A percentile compares a stretch with the other conserved stretches of the same genome.
Evolutionary conservation across 1,140 invertebrate genomes (phyloP).

Genomic region (Choristoneura fumiferana): DNA sequence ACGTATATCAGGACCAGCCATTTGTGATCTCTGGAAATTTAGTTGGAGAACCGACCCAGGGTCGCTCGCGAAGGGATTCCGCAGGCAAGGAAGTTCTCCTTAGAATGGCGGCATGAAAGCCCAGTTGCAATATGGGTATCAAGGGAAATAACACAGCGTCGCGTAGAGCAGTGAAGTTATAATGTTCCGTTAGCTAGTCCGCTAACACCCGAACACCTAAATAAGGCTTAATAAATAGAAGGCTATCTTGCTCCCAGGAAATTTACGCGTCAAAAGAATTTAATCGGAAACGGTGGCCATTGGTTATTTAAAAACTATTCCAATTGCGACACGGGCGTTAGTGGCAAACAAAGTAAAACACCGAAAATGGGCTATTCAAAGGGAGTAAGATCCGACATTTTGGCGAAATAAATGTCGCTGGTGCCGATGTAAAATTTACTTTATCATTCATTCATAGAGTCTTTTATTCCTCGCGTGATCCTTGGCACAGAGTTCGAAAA

Average conservation of each 20-base stretch:
- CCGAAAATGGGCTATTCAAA: constrained; percentile 50
- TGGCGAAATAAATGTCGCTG: constrained; percentile 46
- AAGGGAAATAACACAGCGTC: constrained; percentile 68
- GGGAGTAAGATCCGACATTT: constrained; percentile 59
- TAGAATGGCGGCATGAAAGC: constrained; percentile 45
- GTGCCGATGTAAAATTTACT: constrained; percentile 31
- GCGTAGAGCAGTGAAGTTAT: constrained; percentile 54
- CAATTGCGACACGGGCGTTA: constrained; percentile 23
- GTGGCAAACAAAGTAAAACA: constrained; percentile 54
- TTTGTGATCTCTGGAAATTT: constrained; percentile 42
- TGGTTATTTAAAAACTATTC: constrained; percentile 27
- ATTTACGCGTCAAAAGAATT: no score
- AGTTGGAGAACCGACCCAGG: constrained; percentile 23
- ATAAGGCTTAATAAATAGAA: constrained; percentile 26
- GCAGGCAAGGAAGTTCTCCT: constrained; percentile 48
- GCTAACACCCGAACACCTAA: constrained; percentile 54
- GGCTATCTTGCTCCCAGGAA: background rate
- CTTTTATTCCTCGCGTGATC: constrained; percentile 30
- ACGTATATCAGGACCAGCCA: constrained; percentile 50
- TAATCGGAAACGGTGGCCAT: constrained; percentile 2
- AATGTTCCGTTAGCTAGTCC: constrained; percentile 50
- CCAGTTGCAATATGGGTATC: constrained; percentile 63
- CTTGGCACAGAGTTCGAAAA: constrained; percentile 50
- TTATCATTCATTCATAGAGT: constrained; percentile 28
- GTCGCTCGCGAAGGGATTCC: constrained; percentile 41